These are phyloP conservation scores for Picathartes gymnocephalus DNA, from an alignment of 2,113 vertebrate genomes.

Conservation along the genomic window DNA sequence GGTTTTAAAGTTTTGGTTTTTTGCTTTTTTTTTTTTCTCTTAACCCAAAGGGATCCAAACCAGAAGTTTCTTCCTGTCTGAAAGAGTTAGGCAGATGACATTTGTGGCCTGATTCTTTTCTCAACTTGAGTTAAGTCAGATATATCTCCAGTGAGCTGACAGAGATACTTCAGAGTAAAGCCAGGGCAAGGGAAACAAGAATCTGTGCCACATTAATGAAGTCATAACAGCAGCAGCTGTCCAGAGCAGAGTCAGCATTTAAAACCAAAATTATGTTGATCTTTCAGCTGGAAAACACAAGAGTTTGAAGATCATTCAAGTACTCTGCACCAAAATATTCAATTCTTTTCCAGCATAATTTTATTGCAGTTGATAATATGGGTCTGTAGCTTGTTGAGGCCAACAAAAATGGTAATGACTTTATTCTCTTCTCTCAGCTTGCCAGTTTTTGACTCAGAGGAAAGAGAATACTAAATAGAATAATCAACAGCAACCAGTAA, in stretches of 20 bases:
- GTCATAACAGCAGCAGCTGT: neutral
- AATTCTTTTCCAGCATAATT: neutral
- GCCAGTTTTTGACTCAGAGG: neutral
- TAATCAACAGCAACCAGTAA: neutral
- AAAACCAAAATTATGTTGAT: slow-evolving; percentile 47
- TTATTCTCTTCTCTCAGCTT: neutral
- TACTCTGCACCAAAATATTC: slow-evolving; percentile 8
- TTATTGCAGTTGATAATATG: neutral
- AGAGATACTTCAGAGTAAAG: neutral
- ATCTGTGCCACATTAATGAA: neutral
- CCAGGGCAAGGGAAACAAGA: neutral
- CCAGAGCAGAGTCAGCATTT: slow-evolving; percentile 2
- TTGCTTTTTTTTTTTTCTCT: neutral
- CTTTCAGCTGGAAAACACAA: slow-evolving; percentile 12
- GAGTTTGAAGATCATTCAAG: slow-evolving; percentile 44
- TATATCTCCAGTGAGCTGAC: neutral
- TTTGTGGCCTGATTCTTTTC: neutral
- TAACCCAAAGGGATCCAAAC: slow-evolving; percentile 28
- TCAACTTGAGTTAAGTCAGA: neutral
- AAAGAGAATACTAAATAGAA: neutral
- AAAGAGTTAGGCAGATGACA: neutral
- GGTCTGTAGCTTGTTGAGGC: neutral
- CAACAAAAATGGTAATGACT: slow-evolving; percentile 1
- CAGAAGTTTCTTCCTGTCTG: slow-evolving; percentile 46
- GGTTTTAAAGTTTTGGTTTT: neutral